Conservation (phyloP, 2,113 vertebrate species). For the Campylomormyrus numenius region DNA sequence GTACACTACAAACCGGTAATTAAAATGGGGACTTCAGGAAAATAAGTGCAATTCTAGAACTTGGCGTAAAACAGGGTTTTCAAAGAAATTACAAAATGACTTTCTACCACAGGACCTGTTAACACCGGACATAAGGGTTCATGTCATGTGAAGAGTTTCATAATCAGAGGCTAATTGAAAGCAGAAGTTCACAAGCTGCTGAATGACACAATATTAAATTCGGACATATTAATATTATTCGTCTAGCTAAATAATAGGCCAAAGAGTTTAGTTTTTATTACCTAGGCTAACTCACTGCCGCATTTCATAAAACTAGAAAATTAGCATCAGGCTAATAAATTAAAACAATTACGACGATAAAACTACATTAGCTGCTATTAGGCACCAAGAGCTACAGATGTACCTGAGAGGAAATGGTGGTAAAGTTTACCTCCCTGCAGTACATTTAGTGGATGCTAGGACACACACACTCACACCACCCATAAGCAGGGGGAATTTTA, state of each 20-base stretch:
- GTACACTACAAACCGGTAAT: background rate
- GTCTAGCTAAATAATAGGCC: background rate
- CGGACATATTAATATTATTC: background rate
- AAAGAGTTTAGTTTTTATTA: background rate
- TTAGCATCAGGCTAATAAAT: background rate
- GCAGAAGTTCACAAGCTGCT: background rate
- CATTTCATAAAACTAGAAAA: background rate
- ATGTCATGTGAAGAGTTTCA: background rate
- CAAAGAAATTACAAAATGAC: conserved; percentile 1
- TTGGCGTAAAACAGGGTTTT: background rate
- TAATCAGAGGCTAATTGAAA: background rate
- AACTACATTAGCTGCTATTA: background rate
- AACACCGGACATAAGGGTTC: background rate
- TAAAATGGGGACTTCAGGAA: background rate
- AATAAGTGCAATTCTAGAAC: background rate
- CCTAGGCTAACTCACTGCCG: background rate
- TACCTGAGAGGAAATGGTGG: background rate
- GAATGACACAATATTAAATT: background rate
- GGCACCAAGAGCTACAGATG: background rate
- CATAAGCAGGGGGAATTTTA: background rate
- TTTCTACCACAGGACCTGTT: background rate
- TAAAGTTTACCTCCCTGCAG: background rate
- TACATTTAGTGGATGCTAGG: background rate
- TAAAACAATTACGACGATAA: background rate
- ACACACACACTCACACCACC: background rate